Evolutionary conservation across 1,140 invertebrate genomes (phyloP), one percentile per base, ranked within the genome.

Genomic region (Apis mellifera): DNA sequence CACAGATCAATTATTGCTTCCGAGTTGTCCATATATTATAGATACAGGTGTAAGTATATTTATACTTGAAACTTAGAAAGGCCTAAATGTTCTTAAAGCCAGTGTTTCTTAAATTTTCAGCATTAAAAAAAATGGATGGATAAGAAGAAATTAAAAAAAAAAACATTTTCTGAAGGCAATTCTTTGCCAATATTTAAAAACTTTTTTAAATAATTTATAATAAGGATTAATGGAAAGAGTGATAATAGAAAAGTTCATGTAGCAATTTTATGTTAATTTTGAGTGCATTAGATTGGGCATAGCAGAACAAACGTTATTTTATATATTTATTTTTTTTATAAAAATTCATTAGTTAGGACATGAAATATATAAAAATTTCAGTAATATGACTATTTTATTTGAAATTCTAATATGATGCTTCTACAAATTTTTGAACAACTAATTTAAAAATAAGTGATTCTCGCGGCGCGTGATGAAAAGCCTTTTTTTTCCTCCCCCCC

Each of bases 391-490:
- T 32, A 19, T 21, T 59, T n/a, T 57, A 55, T 9, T 72, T 11
- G 32, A 59, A 50, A n/a, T 60, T 60, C 9, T 12, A 23, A 60
- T 74, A 15, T 9, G n/a, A 74, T 32, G 69, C 12, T 57, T 55
- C 9, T 74, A 21, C 12, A 15, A 65, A 64, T 76, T 65, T 65
- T 26, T 23, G 9, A 65, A 32, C 21, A 8, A 50, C 9, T 13
- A 65, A 15, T 26, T 78, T 23, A 21, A 2, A 12, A 42, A 62
- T 52, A 72, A 57, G 52, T 69, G 70, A 78, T 69, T 52, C 60
- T 79, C 68, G 48, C 62, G 60, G 62, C 70, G 84, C 75, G 52
- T 86, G 72, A 72, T 80, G 66, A 83, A 86, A 86, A 78, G 69
- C 23, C 73, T 81, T 57, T 48, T 69, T 50, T 32, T 17, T n/a